phyloP scores from a whole-genome alignment of 2,113 vertebrate genomes.

The Columbina picui region DNA sequence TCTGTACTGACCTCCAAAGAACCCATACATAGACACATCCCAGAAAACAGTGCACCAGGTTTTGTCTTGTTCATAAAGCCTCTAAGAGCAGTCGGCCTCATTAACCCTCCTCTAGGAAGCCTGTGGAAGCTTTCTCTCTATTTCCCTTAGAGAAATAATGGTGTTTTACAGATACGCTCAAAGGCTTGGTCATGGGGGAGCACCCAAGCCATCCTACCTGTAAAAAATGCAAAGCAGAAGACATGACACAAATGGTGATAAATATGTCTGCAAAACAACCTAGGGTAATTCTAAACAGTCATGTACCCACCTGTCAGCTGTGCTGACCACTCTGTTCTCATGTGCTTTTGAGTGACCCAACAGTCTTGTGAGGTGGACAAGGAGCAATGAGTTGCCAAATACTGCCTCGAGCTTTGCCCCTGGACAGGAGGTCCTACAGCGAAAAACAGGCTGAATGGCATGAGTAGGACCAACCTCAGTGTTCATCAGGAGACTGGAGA shows the following conservation, averaged over 20 bases:
- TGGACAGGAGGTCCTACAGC: background rate
- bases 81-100: background rate
- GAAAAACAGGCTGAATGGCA: background rate
- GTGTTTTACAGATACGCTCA: accelerated
- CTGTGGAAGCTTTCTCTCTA: background rate
- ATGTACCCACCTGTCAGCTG: accelerated
- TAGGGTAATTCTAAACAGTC: background rate
- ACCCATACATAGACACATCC: accelerated
- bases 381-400: background rate
- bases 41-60: background rate
- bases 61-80: background rate
- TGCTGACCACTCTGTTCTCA: accelerated
- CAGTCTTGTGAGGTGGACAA: accelerated
- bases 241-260: background rate
- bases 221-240: background rate
- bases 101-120: background rate
- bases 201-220: background rate
- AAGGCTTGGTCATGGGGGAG: background rate
- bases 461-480: accelerated
- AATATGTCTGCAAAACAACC: accelerated
- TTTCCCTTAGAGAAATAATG: background rate
- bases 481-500: accelerated
- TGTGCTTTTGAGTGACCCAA: accelerated
- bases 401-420: background rate
- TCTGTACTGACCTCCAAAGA: background rate